Conservation (phyloP, 2,113 vertebrate genomes). For the Mixornis gularis region DNA sequence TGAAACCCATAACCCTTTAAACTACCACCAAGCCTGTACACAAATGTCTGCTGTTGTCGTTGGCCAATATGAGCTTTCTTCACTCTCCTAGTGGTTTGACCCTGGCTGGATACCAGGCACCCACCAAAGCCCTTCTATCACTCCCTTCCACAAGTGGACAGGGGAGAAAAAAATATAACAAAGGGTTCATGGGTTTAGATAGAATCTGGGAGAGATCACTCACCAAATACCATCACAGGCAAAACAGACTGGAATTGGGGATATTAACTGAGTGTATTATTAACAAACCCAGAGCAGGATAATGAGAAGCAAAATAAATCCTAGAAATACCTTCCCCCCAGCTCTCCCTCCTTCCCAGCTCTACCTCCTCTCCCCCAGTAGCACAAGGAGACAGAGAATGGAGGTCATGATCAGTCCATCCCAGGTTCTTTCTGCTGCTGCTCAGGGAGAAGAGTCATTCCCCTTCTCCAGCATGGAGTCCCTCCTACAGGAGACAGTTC, state of each 20-base stretch:
- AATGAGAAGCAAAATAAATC: neutral
- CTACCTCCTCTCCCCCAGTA: neutral
- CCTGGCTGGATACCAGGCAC: neutral
- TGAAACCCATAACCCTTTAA: neutral
- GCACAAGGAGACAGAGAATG: neutral
- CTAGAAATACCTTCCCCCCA: neutral
- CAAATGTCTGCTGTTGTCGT: rapidly evolving
- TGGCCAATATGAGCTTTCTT: neutral
- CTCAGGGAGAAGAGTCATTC: neutral
- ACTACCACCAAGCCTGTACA: neutral
- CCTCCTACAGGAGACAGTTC: neutral
- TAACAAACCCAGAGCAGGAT: neutral
- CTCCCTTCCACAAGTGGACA: neutral
- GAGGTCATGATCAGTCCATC: neutral
- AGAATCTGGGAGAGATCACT: neutral
- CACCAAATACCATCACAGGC: neutral
- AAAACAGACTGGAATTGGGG: neutral
- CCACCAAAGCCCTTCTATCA: neutral
- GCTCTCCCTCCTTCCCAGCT: neutral
- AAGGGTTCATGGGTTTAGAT: neutral
- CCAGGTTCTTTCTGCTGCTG: neutral
- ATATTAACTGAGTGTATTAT: neutral
- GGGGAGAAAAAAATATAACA: neutral
- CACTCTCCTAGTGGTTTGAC: neutral
- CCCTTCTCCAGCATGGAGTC: neutral